Evolutionary conservation across 2,888 invertebrate genomes (phyloP), one percentile per base, ranked within the genome.

Genomic region (Agrochola lota): DNA sequence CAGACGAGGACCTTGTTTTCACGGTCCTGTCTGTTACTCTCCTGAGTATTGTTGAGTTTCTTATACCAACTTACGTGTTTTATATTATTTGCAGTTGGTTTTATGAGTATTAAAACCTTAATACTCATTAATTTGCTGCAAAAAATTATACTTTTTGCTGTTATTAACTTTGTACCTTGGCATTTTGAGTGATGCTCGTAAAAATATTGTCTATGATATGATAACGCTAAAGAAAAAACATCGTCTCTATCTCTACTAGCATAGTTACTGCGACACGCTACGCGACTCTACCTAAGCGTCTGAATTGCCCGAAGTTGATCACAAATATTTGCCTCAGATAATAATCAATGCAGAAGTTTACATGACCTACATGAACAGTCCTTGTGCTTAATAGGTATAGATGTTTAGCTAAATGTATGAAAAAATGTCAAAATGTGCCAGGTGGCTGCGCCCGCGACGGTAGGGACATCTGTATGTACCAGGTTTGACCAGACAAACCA

Each of bases 371-470:
- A 90, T 94, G 85, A 35, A 17, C 77, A 88, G 91, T 89, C 94
- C 94, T 95, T 94, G 94, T 91, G 85, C 92, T 91, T 92, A 93
- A 92, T 95, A 91, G 84, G 86, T 90, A 87, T 77, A 87, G 74
- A 91, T 87, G 85, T 87, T 85, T 86, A 83, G 88, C 84, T 86
- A 90, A 91, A 91, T 90, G 85, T 88, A 85, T 85, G 88, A 91
- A 88, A 90, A 86, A 81, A 74, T 73, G 66, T 74, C 46, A 71
- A 49, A 63, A 68, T 74, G 63, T 71, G 69, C 71, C 87, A 88
- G 80, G 78, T 87, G 87, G 70, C 62, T 75, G 76, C 66, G 75
- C 75, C 63, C 35, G 74, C 87, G 71, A 63, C 52, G 66, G 71
- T 72, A 83, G 70, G 69, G n/a, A 75, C 77, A 81, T 82, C 76